Evolutionary conservation across 2,888 invertebrate species (phyloP), one percentile per base, ranked within the genome.

Genomic region (Luperina testacea): DNA sequence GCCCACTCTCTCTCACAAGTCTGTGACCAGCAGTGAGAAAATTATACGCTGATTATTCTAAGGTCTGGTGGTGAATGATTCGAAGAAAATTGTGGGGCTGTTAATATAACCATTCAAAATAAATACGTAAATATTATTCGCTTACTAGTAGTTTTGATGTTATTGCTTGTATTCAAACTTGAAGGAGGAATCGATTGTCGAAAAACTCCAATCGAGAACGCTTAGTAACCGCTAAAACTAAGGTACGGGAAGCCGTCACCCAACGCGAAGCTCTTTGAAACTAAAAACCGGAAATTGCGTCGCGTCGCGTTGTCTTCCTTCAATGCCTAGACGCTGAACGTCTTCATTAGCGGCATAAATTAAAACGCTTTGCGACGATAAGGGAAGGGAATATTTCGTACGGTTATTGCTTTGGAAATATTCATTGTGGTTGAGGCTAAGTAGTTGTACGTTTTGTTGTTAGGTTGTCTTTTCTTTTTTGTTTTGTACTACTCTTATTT

Each of bases 201-300:
- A 20, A 38, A 73, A 63, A 20, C 15, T 75, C n/a, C n/a, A 57
- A 83, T 91, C 92, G 92, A 93, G 89, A 91, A 90, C 78, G 6
- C 20, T 17, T 87, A 87, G 94, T 95, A 91, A 17, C 67, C 24
- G 13, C 70, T 75, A 73, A 80, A 88, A 85, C 88, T 82, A 89
- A 92, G 91, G 91, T 91, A 94, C 90, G 91, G 92, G 93, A 94
- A 92, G 92, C 88, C 78, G 78, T 89, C 91, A 88, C 92, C 90
- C 89, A 89, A 90, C 90, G 88, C 88, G 90, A 88, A 86, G 86
- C 93, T 94, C 96, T 96, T 96, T 96, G 96, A 95, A 96, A 96
- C 96, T 96, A 96, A 96, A 96, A 96, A 96, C 95, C 96, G 96
- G 96, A 96, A 96, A 96, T 96, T 96, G 94, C 95, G 94, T 95